Percentiles rank a stretch among this genome's conserved stretches.
Evolutionary conservation across 2,113 vertebrate species (phyloP).

Genomic region (Catharus fuscescens): DNA sequence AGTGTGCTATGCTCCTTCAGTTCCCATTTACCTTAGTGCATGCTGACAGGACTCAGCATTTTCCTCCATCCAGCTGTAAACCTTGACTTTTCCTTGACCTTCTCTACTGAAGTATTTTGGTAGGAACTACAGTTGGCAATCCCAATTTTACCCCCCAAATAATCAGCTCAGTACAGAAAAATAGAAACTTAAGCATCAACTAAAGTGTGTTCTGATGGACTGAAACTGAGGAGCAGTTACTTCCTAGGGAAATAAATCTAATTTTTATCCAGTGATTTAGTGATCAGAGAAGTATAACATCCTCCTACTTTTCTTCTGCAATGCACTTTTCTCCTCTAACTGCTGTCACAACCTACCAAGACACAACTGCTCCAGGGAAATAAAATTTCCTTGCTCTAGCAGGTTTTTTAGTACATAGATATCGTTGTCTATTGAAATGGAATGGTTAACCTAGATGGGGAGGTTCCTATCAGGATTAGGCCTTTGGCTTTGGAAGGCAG

Average conservation of each 20-base stretch:
- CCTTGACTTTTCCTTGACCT: constrained; percentile 22
- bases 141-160: constrained; percentile 32
- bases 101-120: not conserved
- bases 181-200: not conserved
- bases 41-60: constrained; percentile 1
- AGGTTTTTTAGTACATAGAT: not conserved
- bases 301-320: not conserved
- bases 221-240: not conserved
- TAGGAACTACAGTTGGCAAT: not conserved
- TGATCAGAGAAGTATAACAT: not conserved
- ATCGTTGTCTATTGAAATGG: not conserved
- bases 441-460: not conserved
- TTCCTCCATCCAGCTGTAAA: not conserved
- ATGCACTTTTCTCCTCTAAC: constrained; percentile 29
- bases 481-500: not conserved
- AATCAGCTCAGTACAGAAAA: not conserved
- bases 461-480: not conserved
- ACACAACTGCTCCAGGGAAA: not conserved
- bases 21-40: constrained; percentile 7
- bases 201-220: not conserved
- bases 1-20: constrained; percentile 2
- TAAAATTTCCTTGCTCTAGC: constrained; percentile 11
- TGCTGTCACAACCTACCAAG: not conserved
- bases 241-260: not conserved
- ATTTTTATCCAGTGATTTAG: constrained; percentile 2